phyloP scores from a whole-genome alignment of 2,888 invertebrate genomes.

The Leucania comma region DNA sequence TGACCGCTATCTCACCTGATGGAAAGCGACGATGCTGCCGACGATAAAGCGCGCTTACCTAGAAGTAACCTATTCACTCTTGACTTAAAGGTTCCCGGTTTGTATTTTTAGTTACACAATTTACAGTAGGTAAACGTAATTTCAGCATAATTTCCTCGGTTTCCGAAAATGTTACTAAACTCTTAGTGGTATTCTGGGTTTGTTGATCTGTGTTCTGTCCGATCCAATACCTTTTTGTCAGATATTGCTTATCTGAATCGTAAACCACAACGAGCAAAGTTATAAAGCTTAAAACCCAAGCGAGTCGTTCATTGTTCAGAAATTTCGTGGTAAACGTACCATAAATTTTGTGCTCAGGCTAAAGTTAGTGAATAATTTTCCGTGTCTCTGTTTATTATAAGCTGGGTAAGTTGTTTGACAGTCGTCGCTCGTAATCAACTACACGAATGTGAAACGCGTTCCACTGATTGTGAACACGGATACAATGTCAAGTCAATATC shows the following conservation, averaged over 20 bases:
- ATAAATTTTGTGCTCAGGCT: constrained; percentile 87
- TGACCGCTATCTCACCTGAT: too few species aligned
- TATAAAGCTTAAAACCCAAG: constrained; percentile 84
- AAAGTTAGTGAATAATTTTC: constrained; percentile 89
- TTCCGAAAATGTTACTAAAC: constrained; percentile 10
- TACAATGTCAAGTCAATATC: constrained; percentile 41
- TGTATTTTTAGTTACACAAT: too few species aligned
- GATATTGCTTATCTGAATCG: constrained; percentile 75
- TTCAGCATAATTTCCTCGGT: constrained; percentile 3
- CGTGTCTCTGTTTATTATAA: constrained; percentile 90
- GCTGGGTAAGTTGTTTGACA: constrained; percentile 83
- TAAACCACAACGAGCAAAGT: constrained; percentile 78
- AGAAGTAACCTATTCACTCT: too few species aligned
- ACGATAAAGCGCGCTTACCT: too few species aligned
- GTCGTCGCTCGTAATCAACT: constrained; percentile 84
- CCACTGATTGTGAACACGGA: constrained; percentile 73
- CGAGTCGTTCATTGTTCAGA: constrained; percentile 88
- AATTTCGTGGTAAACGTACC: constrained; percentile 88
- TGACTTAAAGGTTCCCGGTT: too few species aligned
- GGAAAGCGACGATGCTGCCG: too few species aligned
- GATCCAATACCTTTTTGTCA: constrained; percentile 64
- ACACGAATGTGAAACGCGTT: constrained; percentile 78
- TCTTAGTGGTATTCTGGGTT: constrained; percentile 24
- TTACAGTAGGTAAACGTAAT: constrained; percentile 5
- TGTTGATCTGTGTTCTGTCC: constrained; percentile 48